Conservation (phyloP, 2,113 vertebrate genomes). For the Calyptomena viridis region DNA sequence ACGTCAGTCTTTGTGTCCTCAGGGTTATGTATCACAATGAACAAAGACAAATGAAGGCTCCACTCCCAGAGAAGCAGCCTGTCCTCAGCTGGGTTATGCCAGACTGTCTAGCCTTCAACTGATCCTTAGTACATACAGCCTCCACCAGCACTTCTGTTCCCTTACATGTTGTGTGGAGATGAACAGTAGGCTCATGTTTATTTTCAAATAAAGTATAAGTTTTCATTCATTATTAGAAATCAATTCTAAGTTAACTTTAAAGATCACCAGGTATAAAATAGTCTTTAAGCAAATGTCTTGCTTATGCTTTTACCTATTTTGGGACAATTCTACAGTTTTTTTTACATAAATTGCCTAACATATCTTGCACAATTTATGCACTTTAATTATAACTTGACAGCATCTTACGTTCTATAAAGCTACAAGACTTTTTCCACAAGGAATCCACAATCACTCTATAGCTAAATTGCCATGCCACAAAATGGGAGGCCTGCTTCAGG, state of each 20-base stretch:
- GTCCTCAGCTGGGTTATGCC: background rate
- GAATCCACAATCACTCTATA: background rate
- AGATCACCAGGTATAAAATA: background rate
- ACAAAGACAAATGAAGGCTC: background rate
- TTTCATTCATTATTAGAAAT: background rate
- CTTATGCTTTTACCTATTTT: background rate
- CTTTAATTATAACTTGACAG: background rate
- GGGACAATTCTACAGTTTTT: background rate
- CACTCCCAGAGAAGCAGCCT: background rate
- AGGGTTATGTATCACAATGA: background rate
- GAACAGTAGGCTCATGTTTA: background rate
- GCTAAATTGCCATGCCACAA: background rate
- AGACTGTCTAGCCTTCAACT: background rate
- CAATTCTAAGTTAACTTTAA: background rate
- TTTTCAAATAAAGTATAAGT: background rate
- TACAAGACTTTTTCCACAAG: background rate
- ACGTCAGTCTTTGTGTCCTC: rapidly evolving
- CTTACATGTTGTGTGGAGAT: background rate
- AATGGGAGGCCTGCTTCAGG: background rate
- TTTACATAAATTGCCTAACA: background rate
- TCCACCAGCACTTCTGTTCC: background rate
- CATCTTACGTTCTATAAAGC: background rate
- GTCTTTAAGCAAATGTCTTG: background rate
- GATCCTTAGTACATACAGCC: background rate
- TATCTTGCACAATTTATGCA: background rate